Evolutionary conservation across 2,113 vertebrate genomes (phyloP), one percentile per base, ranked within the genome.

Genomic region (Cyprinus carpio): DNA sequence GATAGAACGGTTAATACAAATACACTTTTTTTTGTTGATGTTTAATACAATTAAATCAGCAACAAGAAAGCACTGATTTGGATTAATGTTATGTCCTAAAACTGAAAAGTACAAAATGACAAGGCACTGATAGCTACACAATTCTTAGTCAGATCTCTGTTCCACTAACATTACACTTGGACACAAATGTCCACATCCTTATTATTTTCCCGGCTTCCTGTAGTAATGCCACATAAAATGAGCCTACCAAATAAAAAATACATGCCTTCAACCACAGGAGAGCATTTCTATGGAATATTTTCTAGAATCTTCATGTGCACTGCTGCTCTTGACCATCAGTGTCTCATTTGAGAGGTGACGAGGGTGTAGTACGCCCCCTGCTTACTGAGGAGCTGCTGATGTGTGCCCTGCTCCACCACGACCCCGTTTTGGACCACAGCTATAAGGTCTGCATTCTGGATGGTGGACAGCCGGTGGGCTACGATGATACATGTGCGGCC

Each of bases 401-500:
- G 98, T 0, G 96, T 97, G 69, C 98, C 97, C 20, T 94, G 92
- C 84, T 99, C 97, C 43, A 93, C 75, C 2, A 98, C 89, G 54
- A 88, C 93, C 20, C 97, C 97, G 0, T 95, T 95, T 88, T 97
- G 92, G 76, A 99, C 77, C 81, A 99, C 97, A 0, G 94, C 96
- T 0, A 99, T 98, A 27, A 92, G 89, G 91, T 98, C 96, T 0
- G 97, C 97, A 0, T 96, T 99, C 88, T 97, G 96, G 89, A 98
- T 95, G 85, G 98, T 99, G 91, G 98, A 98, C 81, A 99, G 93
- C 58, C 96, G 96, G 78, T 99, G 97, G 27, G 97, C 96, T 18
- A 99, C 96, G 29, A 99, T 83, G 0, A 99, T 97, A 89, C 97
- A 99, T 0, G 98, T 99, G 34, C 96, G 95, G 25, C 97, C 97